Evolutionary conservation across 2,113 vertebrate genomes (phyloP).

Genomic region (Mus spicilegus): DNA sequence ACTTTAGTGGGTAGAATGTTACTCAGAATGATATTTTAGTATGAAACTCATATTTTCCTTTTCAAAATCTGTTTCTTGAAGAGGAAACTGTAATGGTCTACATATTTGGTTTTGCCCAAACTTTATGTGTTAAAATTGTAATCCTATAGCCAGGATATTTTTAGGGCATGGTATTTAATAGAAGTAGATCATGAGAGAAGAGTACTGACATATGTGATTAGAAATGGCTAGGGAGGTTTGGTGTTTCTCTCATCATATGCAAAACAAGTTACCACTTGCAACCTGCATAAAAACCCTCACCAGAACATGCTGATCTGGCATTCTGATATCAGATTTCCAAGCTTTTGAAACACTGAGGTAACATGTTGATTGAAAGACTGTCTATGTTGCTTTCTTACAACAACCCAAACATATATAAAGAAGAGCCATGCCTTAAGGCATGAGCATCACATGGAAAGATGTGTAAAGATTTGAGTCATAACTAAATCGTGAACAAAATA

Average conservation of each 20-base stretch:
- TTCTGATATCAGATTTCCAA: background rate
- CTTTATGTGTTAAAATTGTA: background rate
- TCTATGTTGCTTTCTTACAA: background rate
- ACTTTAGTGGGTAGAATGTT: background rate
- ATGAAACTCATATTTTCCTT: background rate
- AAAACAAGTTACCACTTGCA: background rate
- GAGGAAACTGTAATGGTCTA: background rate
- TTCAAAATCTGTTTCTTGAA: background rate
- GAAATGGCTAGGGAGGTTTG: background rate
- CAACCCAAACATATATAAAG: background rate
- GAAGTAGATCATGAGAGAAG: background rate
- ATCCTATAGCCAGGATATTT: background rate
- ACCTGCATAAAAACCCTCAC: background rate
- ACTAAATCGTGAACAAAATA: background rate
- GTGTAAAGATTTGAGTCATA: background rate
- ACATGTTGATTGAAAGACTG: background rate
- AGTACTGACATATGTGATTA: background rate
- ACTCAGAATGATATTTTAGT: background rate
- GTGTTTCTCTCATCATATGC: background rate
- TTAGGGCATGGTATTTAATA: fast-evolving
- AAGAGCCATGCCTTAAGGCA: background rate
- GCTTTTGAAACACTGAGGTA: background rate
- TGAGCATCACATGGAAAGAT: background rate
- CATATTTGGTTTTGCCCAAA: background rate
- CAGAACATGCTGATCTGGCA: background rate